Percentiles rank a stretch among this genome's conserved stretches.
These are phyloP conservation scores for Muscidifurax raptorellus DNA, from an alignment of 1,140 invertebrate species.

Conservation along the genomic window DNA sequence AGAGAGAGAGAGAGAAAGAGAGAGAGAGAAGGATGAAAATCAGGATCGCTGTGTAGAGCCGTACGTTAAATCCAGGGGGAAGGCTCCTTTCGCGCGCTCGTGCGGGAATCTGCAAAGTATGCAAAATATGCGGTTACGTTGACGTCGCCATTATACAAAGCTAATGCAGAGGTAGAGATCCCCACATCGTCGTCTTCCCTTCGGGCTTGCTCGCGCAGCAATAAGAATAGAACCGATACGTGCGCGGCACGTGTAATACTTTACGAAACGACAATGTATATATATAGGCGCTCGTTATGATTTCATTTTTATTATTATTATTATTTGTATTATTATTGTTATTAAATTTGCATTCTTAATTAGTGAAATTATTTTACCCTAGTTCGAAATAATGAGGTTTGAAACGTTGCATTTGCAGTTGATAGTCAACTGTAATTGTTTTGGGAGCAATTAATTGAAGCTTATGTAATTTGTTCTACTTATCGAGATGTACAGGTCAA, in stretches of 20 bases:
- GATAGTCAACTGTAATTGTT: no score
- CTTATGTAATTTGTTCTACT: no score
- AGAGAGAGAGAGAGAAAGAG: constrained; percentile 26
- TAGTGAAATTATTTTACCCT: background rate
- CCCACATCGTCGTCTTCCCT: constrained; percentile 3
- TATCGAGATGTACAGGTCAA: no score
- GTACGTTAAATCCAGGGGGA: constrained; percentile 54
- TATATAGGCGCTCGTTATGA: background rate
- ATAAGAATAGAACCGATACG: background rate
- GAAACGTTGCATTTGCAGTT: no score
- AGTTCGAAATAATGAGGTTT: no score
- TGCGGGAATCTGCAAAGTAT: constrained; percentile 62
- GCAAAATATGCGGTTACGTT: constrained; percentile 60
- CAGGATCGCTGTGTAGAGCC: constrained; percentile 47
- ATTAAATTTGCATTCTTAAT: background rate
- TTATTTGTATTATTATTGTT: background rate
- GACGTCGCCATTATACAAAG: constrained; percentile 39
- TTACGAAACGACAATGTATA: background rate
- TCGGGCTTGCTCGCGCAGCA: background rate
- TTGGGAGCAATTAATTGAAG: no score
- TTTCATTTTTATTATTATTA: background rate
- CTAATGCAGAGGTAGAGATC: constrained; percentile 30
- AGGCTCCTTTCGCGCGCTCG: constrained; percentile 48
- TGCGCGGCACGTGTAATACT: background rate
- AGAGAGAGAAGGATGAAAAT: constrained; percentile 47